Conservation (phyloP, 2,113 vertebrate species). For the Eulemur macaco region DNA sequence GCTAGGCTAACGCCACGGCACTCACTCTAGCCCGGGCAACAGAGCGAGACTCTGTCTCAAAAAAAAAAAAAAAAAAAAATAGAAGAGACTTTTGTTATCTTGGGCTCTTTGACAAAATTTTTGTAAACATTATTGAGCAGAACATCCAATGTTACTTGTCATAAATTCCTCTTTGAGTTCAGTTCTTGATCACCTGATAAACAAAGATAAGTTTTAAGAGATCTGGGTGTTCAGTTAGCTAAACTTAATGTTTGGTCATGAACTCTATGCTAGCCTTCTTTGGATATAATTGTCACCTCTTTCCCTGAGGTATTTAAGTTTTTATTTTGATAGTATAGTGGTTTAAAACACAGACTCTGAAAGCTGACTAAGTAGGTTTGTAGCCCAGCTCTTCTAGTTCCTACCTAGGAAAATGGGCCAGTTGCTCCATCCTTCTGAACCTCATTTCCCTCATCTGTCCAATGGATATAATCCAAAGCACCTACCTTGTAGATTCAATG, state of each 20-base stretch:
- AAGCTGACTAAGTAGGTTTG: not conserved
- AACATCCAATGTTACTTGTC: not conserved
- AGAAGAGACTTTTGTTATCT: not conserved
- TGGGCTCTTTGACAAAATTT: not conserved
- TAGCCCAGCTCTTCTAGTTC: not conserved
- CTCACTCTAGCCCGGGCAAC: no score
- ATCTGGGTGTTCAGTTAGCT: not conserved
- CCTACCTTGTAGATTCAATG: not conserved
- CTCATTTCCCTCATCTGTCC: not conserved
- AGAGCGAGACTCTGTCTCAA: no score
- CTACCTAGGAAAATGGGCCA: not conserved
- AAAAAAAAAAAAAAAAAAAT: not conserved
- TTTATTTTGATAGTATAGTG: not conserved
- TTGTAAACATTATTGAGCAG: not conserved
- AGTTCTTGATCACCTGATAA: not conserved
- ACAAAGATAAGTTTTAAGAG: not conserved
- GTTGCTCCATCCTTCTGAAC: not conserved
- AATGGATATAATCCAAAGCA: not conserved
- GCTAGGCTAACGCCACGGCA: no score
- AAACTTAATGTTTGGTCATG: not conserved
- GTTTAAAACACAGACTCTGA: not conserved
- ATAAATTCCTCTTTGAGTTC: not conserved
- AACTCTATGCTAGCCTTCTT: not conserved
- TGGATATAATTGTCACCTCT: not conserved
- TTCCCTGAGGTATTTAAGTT: not conserved